Evolutionary conservation across 1,140 invertebrate species (phyloP), one percentile per base, ranked within the genome.

Genomic region (Aethina tumida): DNA sequence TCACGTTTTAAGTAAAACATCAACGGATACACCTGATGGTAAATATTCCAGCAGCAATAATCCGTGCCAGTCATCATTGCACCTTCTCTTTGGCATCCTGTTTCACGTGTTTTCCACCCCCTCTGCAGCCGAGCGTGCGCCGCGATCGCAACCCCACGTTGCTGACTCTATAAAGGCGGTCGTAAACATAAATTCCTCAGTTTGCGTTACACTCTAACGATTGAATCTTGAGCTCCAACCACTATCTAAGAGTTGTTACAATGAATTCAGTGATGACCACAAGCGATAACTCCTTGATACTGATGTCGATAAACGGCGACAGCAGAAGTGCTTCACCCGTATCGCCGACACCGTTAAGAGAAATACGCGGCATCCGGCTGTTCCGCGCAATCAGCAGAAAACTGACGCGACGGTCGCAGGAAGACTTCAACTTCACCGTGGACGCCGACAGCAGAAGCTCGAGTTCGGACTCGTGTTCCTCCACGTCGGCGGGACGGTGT

Each of bases 351-450:
- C 60, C 69, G 9, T 63, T 63, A 26, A 67, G 66, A 27, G 68
- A 66, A 49, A 43, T 60, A 5, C 67, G 67, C 16, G 74, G 69
- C 19, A 62, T 72, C 21, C 59, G 71, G 20, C 60, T 79, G 43
- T 68, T 79, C 47, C 68, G 74, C 40, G 70, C 71, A 12, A 68
- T 78, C 18, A 71, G 72, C 50, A 63, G 68, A 18, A 67, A 70
- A 34, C 61, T 78, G 17, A 65, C 71, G 2, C 60, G 72, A 28
- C 61, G 68, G 36, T 64, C 66, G 29, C 52, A 55, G 40, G 65
- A 67, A 52, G 64, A 68, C 47, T 49, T 66, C 45, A 53, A 56
- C 52, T 58, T 55, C 36, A 51, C 50, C 8, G 52, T 59, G 5
- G 71, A 77, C 39, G 68, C 63, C 10, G 73, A 75, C 53, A 69